Evolutionary conservation across 2,797 vertebrate genomes (phyloP).

Genomic region (Spinibarbus caldwelli): DNA sequence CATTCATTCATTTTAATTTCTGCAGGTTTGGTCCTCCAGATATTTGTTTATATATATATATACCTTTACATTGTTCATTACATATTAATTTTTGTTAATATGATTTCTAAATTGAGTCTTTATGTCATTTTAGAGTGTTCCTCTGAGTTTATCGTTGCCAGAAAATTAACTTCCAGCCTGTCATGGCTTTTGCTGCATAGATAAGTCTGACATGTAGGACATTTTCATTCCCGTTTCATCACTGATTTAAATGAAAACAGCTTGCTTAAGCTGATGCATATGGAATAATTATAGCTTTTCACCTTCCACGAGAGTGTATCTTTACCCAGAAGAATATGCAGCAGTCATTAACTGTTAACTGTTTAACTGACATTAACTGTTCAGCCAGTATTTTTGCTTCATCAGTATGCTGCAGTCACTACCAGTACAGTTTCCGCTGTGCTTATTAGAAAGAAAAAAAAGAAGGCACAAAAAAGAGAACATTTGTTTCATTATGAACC

Average conservation of each 20-base stretch:
- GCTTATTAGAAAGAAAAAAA: conserved; percentile 34
- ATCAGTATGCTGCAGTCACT: conserved; percentile 60
- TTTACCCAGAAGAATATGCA: conserved; percentile 45
- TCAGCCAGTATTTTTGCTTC: conserved; percentile 31
- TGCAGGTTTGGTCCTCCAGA: neutral
- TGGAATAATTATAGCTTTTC: conserved; percentile 45
- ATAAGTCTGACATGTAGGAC: conserved; percentile 19
- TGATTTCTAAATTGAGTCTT: neutral
- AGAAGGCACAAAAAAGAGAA: neutral
- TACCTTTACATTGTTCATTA: neutral
- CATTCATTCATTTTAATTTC: too few relatives aligned
- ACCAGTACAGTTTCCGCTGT: conserved; percentile 33
- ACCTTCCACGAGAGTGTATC: conserved; percentile 48
- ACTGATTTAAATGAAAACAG: conserved; percentile 32
- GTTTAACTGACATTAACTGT: too few relatives aligned
- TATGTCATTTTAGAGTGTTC: neutral
- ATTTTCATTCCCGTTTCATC: conserved; percentile 32
- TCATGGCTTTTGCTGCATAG: neutral
- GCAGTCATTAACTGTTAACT: too few relatives aligned
- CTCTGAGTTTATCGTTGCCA: neutral
- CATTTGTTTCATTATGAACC: conserved; percentile 47
- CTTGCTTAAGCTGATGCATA: conserved; percentile 24
- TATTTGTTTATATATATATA: neutral
- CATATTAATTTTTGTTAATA: neutral
- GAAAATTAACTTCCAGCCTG: neutral